A percentile compares a stretch with the other conserved stretches of the same genome.
Evolutionary conservation across 2,113 vertebrate species (phyloP).

Genomic region (Lepus europaeus): DNA sequence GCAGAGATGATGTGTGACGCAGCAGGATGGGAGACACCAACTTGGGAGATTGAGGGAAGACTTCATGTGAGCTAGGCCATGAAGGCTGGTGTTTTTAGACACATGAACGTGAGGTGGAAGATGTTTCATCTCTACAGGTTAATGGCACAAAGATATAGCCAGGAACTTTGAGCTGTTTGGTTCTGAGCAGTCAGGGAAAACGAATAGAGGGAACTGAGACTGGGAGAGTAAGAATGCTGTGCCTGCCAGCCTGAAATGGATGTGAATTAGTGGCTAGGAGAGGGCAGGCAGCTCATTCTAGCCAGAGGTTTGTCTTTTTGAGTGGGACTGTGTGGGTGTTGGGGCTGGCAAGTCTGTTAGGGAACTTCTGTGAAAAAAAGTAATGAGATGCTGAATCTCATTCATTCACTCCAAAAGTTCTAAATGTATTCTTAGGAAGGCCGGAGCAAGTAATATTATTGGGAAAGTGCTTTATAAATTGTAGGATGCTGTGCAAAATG

Average conservation of each 20-base stretch:
- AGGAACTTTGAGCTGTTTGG: constrained; percentile 11
- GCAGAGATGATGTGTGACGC: not conserved
- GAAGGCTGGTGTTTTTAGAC: constrained; percentile 12
- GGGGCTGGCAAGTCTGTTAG: not conserved
- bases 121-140: constrained; percentile 8
- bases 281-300: not conserved
- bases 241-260: not conserved
- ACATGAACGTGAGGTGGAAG: not conserved
- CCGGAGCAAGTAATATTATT: not conserved
- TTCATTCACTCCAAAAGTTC: not conserved
- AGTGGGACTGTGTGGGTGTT: not conserved
- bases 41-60: not conserved
- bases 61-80: constrained; percentile 15
- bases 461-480: not conserved
- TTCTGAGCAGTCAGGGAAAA: not conserved
- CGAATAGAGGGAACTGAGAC: not conserved
- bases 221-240: not conserved
- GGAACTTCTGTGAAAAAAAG: constrained; percentile 32
- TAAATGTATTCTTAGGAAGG: constrained; percentile 34
- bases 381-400: constrained; percentile 31
- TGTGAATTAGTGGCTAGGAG: not conserved
- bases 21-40: not conserved
- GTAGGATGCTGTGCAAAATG: not conserved
- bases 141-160: not conserved
- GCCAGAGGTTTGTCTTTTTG: not conserved